Evolutionary conservation across 2,888 invertebrate genomes (phyloP), one percentile per base, ranked within the genome.

Genomic region (Erpobdella octoculata): DNA sequence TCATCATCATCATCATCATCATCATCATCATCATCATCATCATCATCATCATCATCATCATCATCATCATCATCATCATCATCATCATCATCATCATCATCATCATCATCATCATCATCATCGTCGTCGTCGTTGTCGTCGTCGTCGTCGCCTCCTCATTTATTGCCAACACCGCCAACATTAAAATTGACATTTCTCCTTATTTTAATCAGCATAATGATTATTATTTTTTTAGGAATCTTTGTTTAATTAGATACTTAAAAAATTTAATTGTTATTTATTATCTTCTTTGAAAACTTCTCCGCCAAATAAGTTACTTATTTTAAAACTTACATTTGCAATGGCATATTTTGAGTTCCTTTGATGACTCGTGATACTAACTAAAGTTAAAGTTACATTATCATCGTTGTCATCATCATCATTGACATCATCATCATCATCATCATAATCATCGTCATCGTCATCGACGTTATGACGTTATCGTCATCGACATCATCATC

Each of bases 71-170:
- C 12, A 53, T 12, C 12, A 53, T 53, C 12, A 53, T 12, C 12
- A 53, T n/a, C 53, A n/a, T 53, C 53, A 1, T 53, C 53, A 53
- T n/a, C 53, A 53, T 53, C 53, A 53, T 12, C 53, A 53, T 53
- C 53, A n/a, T 53, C 53, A n/a, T 53, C 53, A 53, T 12, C 12
- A 53, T 53, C 53, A 53, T 12, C 1, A 12, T 12, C 18, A 15
- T 53, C 53, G 18, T 53, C n/a, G 8, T 9, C 18, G 28, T 53
- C 18, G 28, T 15, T 28, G 1, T 53, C 53, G 28, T n/a, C 12
- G 28, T 53, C 18, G 18, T 53, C n/a, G 28, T 53, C 53, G 28
- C 21, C n/a, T n/a, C 5, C 46, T n/a, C 5, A 18, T 12, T 53
- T 1, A 18, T 53, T 28, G 8, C 21, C 9, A 53, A 3, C n/a